phyloP scores from a whole-genome alignment of 2,113 vertebrate species.

The Lepus americanus region DNA sequence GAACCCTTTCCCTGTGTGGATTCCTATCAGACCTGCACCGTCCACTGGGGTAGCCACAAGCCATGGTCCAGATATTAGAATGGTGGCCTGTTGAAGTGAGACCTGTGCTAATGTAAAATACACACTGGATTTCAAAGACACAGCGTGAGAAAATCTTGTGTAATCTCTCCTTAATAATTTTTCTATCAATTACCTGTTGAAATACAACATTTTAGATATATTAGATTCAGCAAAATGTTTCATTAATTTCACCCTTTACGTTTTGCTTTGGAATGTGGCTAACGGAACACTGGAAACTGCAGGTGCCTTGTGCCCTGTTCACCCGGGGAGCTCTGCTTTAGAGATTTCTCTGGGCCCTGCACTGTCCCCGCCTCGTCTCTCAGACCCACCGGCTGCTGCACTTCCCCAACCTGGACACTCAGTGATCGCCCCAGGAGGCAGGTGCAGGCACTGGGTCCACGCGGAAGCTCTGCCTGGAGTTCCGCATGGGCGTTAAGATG shows the following conservation, averaged over 20 bases:
- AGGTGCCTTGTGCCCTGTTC: background rate
- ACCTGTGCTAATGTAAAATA: background rate
- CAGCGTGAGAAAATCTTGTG: background rate
- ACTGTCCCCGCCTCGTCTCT: background rate
- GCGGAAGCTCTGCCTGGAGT: background rate
- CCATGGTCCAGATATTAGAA: background rate
- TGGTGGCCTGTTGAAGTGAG: background rate
- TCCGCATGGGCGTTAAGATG: background rate
- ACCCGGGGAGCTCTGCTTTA: accelerated
- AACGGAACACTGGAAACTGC: background rate
- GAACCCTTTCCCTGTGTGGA: background rate
- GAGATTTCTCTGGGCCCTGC: background rate
- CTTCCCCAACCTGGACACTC: background rate
- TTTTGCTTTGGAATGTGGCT: background rate
- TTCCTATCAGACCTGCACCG: background rate
- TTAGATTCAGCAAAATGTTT: background rate
- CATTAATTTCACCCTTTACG: background rate
- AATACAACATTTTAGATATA: background rate
- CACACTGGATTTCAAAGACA: background rate
- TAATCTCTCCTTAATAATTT: background rate
- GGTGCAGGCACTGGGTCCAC: background rate
- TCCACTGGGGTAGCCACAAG: background rate
- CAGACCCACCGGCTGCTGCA: background rate
- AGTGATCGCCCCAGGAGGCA: background rate
- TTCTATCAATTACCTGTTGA: background rate